Conservation (phyloP, 2,113 vertebrate species). For the Propithecus coquereli region DNA sequence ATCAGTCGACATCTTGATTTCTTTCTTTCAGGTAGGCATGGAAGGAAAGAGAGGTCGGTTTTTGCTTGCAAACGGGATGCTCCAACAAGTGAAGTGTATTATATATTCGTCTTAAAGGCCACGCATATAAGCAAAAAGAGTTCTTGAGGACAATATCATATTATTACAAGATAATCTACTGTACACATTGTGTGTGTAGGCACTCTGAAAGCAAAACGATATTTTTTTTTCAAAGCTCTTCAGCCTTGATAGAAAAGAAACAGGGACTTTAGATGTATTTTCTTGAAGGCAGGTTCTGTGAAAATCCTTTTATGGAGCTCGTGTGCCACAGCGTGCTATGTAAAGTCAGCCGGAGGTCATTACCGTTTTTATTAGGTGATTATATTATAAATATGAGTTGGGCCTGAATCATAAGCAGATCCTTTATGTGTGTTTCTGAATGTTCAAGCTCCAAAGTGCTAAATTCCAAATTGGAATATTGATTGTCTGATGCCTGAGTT, state of each 20-base stretch:
- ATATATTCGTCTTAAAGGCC: conserved; percentile 69
- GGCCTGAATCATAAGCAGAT: conserved; percentile 43
- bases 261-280: conserved; percentile 37
- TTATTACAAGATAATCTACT: conserved; percentile 46
- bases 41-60: conserved; percentile 60
- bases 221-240: conserved; percentile 28
- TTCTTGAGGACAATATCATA: conserved; percentile 45
- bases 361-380: conserved; percentile 56
- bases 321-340: background rate
- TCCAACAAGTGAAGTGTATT: background rate
- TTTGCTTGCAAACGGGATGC: conserved; percentile 30
- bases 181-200: background rate
- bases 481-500: conserved; percentile 49
- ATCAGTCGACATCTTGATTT: conserved; percentile 69
- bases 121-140: conserved; percentile 35
- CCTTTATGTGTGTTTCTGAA: conserved; percentile 45
- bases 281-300: conserved; percentile 52
- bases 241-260: background rate
- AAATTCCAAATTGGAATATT: conserved; percentile 61
- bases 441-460: conserved; percentile 42
- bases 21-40: conserved; percentile 69
- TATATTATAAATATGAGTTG: conserved; percentile 51
- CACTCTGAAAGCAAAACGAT: conserved; percentile 36
- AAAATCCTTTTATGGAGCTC: conserved; percentile 44
- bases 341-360: conserved; percentile 53